Evolutionary conservation across 2,113 vertebrate species (phyloP), one percentile per base, ranked within the genome.

Genomic region (Rhinopomastus cyanomelas): DNA sequence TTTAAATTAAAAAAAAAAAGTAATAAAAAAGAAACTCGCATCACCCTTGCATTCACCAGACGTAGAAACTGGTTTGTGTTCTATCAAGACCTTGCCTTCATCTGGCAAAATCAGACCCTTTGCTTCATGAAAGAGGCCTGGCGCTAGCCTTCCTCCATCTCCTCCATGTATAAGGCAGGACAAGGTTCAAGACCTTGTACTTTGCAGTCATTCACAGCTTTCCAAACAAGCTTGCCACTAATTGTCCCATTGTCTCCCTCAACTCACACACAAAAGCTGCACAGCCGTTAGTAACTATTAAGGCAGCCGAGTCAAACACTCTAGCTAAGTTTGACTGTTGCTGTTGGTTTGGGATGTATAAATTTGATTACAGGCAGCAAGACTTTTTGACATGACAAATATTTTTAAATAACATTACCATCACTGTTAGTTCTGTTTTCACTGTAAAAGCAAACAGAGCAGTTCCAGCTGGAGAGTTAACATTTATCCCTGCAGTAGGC

Each of bases 401-500:
- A 97, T 93, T 96, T 96, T 95, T 93, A 94, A 96, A 96, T 95
- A 95, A 96, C 89, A 90, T 93, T 93, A 95, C 95, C 86, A 92
- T 88, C 72, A 96, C 93, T 88, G 94, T 96, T 96, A 93, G 88
- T 94, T 96, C 94, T 96, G 78, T 93, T 94, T 91, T 87, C 56
- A 29, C 66, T 76, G 88, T 62, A 80, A 96, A 96, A 97, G 91
- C 87, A 95, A 96, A 95, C 90, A 93, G 37, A 91, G 73, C 67
- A 72, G 89, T 87, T 96, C 81, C 92, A 87, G 16, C 69, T 91
- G 82, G 91, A 91, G 60, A 93, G 92, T 93, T 77, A 89, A 90
- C 83, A 78, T 89, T 94, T 86, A 91, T 94, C 78, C 95, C 89
- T 95, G 79, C 81, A 79, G 71, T 76, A 69, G 79, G 85, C 75